Conservation (phyloP, 2,113 vertebrate species). For the Aleadryas rufinucha region DNA sequence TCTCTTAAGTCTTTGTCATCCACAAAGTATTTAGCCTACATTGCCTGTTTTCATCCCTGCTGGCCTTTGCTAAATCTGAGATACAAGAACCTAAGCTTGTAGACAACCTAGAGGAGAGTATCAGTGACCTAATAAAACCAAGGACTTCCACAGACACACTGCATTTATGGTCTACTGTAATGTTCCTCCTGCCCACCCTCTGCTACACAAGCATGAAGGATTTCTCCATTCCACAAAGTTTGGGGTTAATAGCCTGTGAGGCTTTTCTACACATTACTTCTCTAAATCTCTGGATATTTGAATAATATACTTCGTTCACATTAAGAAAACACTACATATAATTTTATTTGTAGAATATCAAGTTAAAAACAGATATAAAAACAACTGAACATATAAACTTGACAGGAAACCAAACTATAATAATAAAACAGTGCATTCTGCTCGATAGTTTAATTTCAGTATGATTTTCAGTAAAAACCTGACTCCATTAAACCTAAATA, state of each 20-base stretch:
- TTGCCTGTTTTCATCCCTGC: background rate
- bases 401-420: background rate
- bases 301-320: background rate
- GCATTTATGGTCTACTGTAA: background rate
- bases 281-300: background rate
- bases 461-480: background rate
- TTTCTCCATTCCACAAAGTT: background rate
- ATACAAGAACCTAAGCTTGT: background rate
- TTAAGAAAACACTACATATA: background rate
- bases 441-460: background rate
- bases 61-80: background rate
- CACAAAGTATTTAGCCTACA: background rate
- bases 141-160: background rate
- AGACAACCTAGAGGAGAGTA: background rate
- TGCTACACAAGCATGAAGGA: background rate
- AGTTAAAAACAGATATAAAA: background rate
- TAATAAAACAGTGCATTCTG: background rate
- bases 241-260: background rate
- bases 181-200: background rate
- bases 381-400: background rate
- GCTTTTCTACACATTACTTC: background rate
- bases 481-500: background rate
- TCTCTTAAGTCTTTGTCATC: background rate
- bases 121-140: background rate
- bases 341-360: constrained; percentile 29